Conservation (phyloP, 2,797 vertebrate genomes). For the Hemibagrus guttatus region DNA sequence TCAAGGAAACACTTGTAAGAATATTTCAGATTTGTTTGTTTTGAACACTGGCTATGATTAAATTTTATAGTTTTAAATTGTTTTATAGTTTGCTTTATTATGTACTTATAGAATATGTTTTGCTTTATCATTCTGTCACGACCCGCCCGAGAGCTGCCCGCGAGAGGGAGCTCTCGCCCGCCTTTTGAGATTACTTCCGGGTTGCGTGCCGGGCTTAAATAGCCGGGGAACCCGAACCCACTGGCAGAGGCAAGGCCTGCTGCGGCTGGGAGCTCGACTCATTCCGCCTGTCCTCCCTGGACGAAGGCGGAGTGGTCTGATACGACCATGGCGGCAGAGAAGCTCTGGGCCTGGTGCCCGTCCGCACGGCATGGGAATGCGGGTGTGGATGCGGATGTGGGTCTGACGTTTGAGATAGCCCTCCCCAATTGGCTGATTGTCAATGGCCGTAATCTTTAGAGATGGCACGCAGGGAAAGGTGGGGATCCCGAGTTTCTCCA, state of each 20-base stretch:
- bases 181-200: no score
- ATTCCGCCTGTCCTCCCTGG: slow-evolving; percentile 80
- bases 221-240: slow-evolving; percentile 75
- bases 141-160: no score
- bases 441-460: no score
- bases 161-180: no score
- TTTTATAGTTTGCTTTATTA: not conserved
- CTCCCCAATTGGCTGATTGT: no score
- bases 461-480: no score
- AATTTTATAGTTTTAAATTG: not conserved
- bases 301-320: slow-evolving; percentile 77
- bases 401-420: no score
- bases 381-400: slow-evolving; percentile 77
- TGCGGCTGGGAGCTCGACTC: slow-evolving; percentile 81
- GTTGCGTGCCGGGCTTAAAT: no score
- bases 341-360: slow-evolving; percentile 77
- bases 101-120: not conserved
- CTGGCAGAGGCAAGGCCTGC: slow-evolving; percentile 81
- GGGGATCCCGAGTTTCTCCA: no score
- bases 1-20: not conserved
- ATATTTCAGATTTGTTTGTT: not conserved
- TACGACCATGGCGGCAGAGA: slow-evolving; percentile 85
- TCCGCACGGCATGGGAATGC: slow-evolving; percentile 62
- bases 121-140: not conserved
- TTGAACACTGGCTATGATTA: not conserved